phyloP scores from a whole-genome alignment of 92 coral and sea anemone species.

The Isaurus tuberculatus region DNA sequence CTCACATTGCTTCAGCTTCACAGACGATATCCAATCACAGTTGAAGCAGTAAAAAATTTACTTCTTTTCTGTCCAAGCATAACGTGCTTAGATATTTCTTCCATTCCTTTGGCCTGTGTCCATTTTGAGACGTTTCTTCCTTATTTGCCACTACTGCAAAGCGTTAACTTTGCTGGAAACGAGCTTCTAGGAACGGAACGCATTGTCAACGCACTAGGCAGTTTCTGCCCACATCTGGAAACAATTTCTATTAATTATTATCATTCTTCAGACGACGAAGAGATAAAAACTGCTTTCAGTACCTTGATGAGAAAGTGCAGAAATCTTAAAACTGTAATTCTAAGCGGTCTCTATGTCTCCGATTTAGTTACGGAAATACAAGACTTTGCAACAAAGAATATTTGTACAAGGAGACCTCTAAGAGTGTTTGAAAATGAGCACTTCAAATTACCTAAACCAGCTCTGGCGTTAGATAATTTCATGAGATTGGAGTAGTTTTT shows the following conservation, averaged over 20 bases:
- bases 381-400: slow-evolving; percentile 19
- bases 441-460: slow-evolving; percentile 51
- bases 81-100: slow-evolving; percentile 75
- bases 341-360: slow-evolving; percentile 77
- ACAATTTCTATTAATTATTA: slow-evolving; percentile 65
- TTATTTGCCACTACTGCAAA: slow-evolving; percentile 56
- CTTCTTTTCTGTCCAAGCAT: slow-evolving; percentile 66
- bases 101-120: slow-evolving; percentile 74
- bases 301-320: slow-evolving; percentile 59
- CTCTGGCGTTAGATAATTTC: slow-evolving; percentile 45
- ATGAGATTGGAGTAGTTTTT: slow-evolving; percentile 20
- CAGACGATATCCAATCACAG: slow-evolving; percentile 79
- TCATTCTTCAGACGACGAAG: slow-evolving; percentile 65
- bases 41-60: slow-evolving; percentile 64
- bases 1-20: slow-evolving; percentile 68
- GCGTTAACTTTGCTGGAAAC: slow-evolving; percentile 74
- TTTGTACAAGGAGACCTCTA: slow-evolving; percentile 2
- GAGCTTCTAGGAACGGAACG: slow-evolving; percentile 68
- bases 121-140: slow-evolving; percentile 76
- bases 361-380: slow-evolving; percentile 59
- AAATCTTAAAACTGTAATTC: slow-evolving; percentile 54
- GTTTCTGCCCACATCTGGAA: slow-evolving; percentile 52
- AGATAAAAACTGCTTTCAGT: slow-evolving; percentile 66
- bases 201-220: slow-evolving; percentile 63
- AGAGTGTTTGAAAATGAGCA: slow-evolving; percentile 47